Evolutionary conservation across 2,888 invertebrate species (phyloP), one percentile per base, ranked within the genome.

Genomic region (Drosophila mayaguana): DNA sequence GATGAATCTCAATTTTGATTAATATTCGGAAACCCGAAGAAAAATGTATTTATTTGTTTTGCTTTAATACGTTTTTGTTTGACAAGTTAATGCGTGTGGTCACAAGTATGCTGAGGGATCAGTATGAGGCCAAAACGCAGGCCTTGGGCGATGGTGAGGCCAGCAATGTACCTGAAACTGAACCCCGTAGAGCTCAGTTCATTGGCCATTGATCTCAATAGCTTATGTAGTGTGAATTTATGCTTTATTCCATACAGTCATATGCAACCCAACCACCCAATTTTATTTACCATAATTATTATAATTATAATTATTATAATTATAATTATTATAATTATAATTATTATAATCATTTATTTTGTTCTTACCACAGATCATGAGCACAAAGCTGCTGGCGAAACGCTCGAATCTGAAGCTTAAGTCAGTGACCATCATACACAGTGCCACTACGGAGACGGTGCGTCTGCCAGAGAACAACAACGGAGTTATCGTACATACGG

Each of bases 401-500:
- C 95, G 95, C 78, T 95, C 95, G 76, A 96, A 96, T 93, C 94
- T 96, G 92, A 97, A 97, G 93, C 94, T 97, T 88, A 97, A 97
- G 93, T 96, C 96, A 22, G 96, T 97, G 83, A 97, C 97, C 86
- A 97, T 97, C 92, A 96, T 97, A 91, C 97, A 97, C 94, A 97
- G 96, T 91, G 96, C 97, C 82, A 96, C 97, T 67, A 97, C 97
- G 70, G 97, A 97, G 94, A 97, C 97, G 76, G 97, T 97, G 76
- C 95, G 97, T 32, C 93, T 97, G 81, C 97, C 97, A 72, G 96
- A 96, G 72, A 95, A 96, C 75, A 95, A 95, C 79, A 96, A 96
- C 78, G 95, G 95, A 77, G 95, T 95, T 40, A 97, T 97, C 75
- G 96, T 97, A 3, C 97, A 98, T 90, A 97, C 96, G 63, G 97